Conservation (phyloP, 2,113 vertebrate genomes). For the Delphinus delphis region DNA sequence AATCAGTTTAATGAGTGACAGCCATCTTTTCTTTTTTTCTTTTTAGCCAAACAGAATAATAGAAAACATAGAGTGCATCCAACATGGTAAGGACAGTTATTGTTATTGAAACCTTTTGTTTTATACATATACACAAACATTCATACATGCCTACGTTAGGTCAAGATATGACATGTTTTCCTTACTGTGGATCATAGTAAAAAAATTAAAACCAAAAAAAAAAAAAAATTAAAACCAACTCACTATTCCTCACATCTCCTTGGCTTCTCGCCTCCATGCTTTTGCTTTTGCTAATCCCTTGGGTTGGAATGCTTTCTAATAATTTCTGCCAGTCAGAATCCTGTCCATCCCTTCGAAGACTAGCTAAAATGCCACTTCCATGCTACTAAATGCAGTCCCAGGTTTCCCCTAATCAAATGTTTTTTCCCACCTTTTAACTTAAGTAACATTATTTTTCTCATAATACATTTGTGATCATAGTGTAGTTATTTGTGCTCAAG, state of each 20-base stretch:
- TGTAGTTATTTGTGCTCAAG: conserved; percentile 2
- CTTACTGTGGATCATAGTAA: neutral
- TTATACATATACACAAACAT: neutral
- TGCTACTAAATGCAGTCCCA: neutral
- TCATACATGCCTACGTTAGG: neutral
- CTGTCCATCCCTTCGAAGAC: conserved; percentile 6
- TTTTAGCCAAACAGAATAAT: neutral
- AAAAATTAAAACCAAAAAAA: neutral
- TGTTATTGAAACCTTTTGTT: neutral
- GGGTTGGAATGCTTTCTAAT: neutral
- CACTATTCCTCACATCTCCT: neutral
- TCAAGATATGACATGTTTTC: neutral
- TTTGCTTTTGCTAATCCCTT: conserved; percentile 7
- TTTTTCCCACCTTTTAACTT: conserved; percentile 18
- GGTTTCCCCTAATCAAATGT: neutral
- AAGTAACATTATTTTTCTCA: conserved; percentile 40
- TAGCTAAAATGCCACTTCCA: conserved; percentile 1
- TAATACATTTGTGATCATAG: neutral
- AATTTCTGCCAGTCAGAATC: neutral
- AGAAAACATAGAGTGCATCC: neutral
- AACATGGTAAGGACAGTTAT: neutral
- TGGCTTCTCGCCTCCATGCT: neutral
- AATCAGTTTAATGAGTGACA: conserved; percentile 12
- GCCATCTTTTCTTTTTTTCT: neutral
- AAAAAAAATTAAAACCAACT: neutral